Base-by-base conservation (phyloP, 2,797 vertebrate genomes). In the Luscinia luscinia region DNA sequence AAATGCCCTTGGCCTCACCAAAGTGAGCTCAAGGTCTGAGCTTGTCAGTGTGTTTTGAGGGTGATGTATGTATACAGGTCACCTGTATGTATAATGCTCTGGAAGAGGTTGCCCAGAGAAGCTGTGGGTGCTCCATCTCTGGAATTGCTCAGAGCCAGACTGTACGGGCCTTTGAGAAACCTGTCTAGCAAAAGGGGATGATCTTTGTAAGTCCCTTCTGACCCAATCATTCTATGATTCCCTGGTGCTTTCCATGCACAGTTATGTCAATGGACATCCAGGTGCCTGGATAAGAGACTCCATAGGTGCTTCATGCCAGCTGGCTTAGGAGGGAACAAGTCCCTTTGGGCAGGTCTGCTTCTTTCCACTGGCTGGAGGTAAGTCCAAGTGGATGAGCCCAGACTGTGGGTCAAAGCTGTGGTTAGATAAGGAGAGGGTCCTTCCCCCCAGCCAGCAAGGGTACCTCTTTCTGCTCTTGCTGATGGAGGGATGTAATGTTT, bases 211-310 rank as follows among this genome's bases (percentile, higher is more conserved):
- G 20, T 55, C 26, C 28, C 38, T 82, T 88, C 38, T 67, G 64
- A 38, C 6, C 12, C 22, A 43, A n/a, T 22, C 24, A 34, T 32
- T 80, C 55, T 28, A 1, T 49, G 32, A 58, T 80, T 57, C 7
- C 17, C 30, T 1, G 1, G 19, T 43, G 27, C 28, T 75, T 24
- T 68, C 43, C 0, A 0, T 3, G 2, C 32, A 22, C 46, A 58
- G 32, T 13, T 58, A 2, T 15, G 9, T 57, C 72, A 64, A 21
- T 0, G 1, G 23, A 18, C 59, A 58, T 36, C 38, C 28, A 32
- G 14, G 5, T 70, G 21, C 14, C 45, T 81, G 54, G 32, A 48
- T 62, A 63, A 41, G 40, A 52, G 41, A 22, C 19, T 68, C 28
- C 14, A 6, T 16, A 20, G 27, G 9, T 70, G 22, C 49, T 83